These are phyloP conservation scores for Gisinianus flammeolus DNA, from an alignment of 2,888 invertebrate species.

Conservation along the genomic window DNA sequence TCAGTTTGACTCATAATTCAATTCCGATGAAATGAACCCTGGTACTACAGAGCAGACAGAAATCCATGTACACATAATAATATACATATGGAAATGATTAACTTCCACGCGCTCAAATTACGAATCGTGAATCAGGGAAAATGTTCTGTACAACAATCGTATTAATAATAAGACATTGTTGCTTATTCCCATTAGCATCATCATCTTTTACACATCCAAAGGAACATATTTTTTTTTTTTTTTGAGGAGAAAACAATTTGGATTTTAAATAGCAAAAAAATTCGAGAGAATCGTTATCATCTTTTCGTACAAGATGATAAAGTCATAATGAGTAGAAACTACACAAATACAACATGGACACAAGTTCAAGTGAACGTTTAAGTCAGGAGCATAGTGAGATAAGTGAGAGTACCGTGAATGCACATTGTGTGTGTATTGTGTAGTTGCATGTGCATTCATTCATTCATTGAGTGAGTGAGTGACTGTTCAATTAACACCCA, in stretches of 20 bases:
- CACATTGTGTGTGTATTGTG: neutral
- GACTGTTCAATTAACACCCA: neutral
- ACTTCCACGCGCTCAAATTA: neutral
- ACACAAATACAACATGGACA: neutral
- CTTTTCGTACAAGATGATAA: no score
- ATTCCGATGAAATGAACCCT: conserved; percentile 16
- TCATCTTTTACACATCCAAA: no score
- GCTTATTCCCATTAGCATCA: no score
- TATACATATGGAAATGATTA: neutral
- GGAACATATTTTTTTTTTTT: no score
- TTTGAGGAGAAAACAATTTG: neutral
- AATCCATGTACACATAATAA: neutral
- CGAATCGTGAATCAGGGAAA: neutral
- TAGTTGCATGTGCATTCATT: neutral
- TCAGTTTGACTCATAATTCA: conserved; percentile 19
- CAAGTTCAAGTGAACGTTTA: neutral
- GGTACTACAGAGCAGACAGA: neutral
- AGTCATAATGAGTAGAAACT: neutral
- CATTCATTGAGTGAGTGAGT: no score
- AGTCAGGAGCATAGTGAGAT: neutral
- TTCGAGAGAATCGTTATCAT: neutral
- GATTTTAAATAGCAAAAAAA: neutral
- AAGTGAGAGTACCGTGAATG: no score
- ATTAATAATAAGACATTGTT: neutral
- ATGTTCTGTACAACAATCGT: no score